Percentiles rank a stretch among this genome's conserved stretches.
phyloP scores from a whole-genome alignment of 2,113 vertebrate genomes.

The Motacilla tschutschensis region DNA sequence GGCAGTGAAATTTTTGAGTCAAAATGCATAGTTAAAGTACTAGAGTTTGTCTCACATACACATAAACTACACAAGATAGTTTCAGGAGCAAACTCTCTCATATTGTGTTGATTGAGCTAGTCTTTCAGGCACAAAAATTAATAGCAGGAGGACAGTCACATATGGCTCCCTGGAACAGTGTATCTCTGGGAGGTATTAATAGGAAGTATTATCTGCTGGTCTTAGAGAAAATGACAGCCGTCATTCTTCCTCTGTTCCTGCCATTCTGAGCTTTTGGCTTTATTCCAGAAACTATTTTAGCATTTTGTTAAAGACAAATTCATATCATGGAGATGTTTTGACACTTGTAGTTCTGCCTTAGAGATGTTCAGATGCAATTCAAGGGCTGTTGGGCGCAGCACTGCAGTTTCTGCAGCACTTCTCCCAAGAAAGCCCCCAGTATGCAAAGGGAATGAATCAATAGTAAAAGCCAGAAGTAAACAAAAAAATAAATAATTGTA shows the following conservation, averaged over 20 bases:
- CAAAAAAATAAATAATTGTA: not conserved
- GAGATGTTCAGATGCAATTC: not conserved
- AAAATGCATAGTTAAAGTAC: not conserved
- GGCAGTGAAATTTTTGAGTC: not conserved
- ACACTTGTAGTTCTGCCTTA: not conserved
- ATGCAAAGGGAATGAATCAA: not conserved
- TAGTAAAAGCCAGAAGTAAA: not conserved
- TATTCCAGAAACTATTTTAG: slow-evolving; percentile 7
- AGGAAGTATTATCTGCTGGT: not conserved
- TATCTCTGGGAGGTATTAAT: slow-evolving; percentile 21
- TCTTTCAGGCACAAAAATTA: slow-evolving; percentile 1
- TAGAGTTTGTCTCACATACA: not conserved
- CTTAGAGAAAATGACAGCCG: not conserved
- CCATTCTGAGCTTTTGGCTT: not conserved
- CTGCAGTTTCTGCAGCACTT: not conserved
- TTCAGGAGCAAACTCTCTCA: not conserved
- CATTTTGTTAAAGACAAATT: not conserved
- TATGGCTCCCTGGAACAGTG: not conserved
- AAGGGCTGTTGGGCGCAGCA: not conserved
- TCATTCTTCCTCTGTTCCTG: slow-evolving; percentile 1
- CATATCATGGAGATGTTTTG: slow-evolving; percentile 1
- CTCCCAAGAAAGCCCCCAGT: not conserved
- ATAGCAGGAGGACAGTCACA: not conserved
- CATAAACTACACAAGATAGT: not conserved
- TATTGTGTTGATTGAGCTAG: not conserved